Evolutionary conservation across 64 coral and sea anemone genomes (phyloP).

Genomic region (Trachythela sp.): DNA sequence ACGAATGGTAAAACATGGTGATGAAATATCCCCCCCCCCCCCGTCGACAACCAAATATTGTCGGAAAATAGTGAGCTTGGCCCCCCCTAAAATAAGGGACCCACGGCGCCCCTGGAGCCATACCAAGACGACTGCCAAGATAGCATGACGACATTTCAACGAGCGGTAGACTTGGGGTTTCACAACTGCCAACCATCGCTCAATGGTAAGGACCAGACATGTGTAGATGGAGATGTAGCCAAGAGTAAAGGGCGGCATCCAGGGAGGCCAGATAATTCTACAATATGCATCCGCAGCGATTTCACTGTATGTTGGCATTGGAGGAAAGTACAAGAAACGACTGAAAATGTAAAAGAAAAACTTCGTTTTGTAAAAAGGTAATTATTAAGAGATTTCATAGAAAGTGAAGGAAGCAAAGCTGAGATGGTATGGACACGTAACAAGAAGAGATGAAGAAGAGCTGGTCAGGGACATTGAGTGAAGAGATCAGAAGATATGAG

Average conservation of each 20-base stretch:
- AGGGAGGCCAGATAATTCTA: neutral
- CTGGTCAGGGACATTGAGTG: too few species aligned
- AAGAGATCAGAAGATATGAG: too few species aligned
- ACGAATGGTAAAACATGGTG: too few species aligned
- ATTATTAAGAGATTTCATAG: too few species aligned
- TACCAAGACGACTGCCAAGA: neutral
- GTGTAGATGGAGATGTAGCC: slow-evolving; percentile 2
- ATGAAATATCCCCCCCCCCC: too few species aligned
- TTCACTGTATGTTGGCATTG: neutral
- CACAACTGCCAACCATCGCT: neutral
- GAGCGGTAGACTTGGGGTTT: neutral
- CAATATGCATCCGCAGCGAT: neutral
- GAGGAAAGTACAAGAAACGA: neutral
- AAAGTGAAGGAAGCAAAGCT: too few species aligned
- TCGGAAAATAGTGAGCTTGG: too few species aligned
- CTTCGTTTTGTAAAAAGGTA: neutral
- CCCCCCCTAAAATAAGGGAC: too few species aligned
- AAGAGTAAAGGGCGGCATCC: neutral
- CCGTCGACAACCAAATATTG: too few species aligned
- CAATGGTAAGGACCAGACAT: neutral
- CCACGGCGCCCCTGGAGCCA: neutral
- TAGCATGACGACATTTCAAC: neutral
- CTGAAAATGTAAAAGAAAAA: neutral
- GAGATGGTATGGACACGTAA: too few species aligned
- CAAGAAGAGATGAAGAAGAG: too few species aligned